phyloP scores from a whole-genome alignment of 2,797 vertebrate genomes.

The Sebastes aleutianus region DNA sequence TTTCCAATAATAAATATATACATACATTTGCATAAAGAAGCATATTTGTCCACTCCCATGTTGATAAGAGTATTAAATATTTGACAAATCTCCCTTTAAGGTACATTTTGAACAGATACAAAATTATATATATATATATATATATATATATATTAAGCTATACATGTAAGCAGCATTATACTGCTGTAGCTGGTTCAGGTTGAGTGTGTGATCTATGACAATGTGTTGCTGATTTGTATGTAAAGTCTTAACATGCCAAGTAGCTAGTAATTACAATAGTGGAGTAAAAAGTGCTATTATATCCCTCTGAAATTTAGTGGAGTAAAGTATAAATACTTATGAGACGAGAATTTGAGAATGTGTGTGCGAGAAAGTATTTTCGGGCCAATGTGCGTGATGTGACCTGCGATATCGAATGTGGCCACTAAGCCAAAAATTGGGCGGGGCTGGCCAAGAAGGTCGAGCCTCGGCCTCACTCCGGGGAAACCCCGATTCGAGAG shows the following conservation, averaged over 20 bases:
- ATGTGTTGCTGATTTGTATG: neutral
- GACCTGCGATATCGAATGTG: neutral
- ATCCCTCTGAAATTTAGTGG: neutral
- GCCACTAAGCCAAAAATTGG: neutral
- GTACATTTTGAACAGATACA: too few relatives aligned
- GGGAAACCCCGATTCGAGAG: neutral
- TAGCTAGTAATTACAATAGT: neutral
- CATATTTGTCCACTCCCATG: too few relatives aligned
- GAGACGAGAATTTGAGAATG: neutral
- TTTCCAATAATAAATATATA: too few relatives aligned
- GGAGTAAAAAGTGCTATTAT: neutral
- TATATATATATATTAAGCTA: too few relatives aligned
- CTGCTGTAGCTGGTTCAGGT: too few relatives aligned
- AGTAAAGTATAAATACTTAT: neutral
- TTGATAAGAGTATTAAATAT: too few relatives aligned
- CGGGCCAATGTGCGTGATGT: neutral
- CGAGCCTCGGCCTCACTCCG: fast-evolving
- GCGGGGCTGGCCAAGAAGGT: neutral
- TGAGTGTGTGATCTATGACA: too few relatives aligned
- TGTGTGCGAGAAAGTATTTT: neutral
- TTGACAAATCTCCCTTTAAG: too few relatives aligned
- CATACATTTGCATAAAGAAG: too few relatives aligned
- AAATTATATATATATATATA: too few relatives aligned
- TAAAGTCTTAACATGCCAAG: neutral
- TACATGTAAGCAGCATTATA: too few relatives aligned